Conservation (phyloP, 2,113 vertebrate genomes). For the Atherinomorus stipes region DNA sequence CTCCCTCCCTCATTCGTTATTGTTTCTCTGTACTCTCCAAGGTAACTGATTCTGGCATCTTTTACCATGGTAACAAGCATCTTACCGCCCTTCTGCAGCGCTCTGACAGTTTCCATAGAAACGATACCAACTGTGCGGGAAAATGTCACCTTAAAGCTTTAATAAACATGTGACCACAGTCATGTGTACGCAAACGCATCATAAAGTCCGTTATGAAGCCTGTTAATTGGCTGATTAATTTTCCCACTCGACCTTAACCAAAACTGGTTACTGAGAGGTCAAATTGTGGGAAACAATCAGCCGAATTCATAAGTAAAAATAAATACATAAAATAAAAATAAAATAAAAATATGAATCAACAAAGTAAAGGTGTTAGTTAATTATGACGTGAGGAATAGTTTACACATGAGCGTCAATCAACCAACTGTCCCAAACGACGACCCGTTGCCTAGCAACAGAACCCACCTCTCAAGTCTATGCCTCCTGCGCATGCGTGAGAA, state of each 20-base stretch:
- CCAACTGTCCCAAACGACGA: slow-evolving; percentile 60
- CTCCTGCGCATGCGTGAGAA: slow-evolving; percentile 64
- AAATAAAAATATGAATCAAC: too few relatives aligned
- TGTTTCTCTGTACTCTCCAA: slow-evolving; percentile 60
- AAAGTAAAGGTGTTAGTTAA: too few relatives aligned
- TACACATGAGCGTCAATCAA: not conserved
- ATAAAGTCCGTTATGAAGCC: not conserved
- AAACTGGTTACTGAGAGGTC: not conserved
- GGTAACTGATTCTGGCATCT: slow-evolving; percentile 66
- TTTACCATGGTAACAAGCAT: slow-evolving; percentile 76
- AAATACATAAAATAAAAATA: too few relatives aligned
- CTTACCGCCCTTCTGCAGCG: slow-evolving; percentile 47
- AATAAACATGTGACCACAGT: not conserved
- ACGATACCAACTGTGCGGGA: slow-evolving; percentile 55
- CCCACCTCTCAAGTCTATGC: not conserved
- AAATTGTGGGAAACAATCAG: not conserved
- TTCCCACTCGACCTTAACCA: too few relatives aligned
- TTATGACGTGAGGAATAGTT: not conserved
- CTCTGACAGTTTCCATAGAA: slow-evolving; percentile 77
- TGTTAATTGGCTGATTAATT: too few relatives aligned
- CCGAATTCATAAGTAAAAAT: too few relatives aligned
- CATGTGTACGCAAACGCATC: too few relatives aligned
- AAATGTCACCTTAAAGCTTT: not conserved
- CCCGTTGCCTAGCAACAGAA: slow-evolving; percentile 72
- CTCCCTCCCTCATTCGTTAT: slow-evolving; percentile 30